Base-by-base conservation (phyloP, 1,140 invertebrate species). In the Heliconius hewitsoni region DNA sequence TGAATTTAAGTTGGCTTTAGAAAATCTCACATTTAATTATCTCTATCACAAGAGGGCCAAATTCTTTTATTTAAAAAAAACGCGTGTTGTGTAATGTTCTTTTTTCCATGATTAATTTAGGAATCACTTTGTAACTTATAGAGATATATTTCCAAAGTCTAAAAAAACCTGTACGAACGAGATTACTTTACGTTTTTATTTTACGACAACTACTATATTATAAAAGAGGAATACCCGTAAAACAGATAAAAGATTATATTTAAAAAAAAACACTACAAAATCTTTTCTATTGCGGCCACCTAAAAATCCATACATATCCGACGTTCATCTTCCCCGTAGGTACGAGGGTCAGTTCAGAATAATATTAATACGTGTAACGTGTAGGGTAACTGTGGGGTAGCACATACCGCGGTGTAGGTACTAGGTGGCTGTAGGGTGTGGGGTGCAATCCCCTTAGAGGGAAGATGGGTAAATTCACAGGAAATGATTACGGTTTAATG, bases 401-500 rank as follows among this genome's bases (percentile, higher is more conserved):
- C 42, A 46, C 42, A 46, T 57, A 57, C 19, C 55, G 8, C 6
- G 34, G 34, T 37, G 34, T 37, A 23, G 55, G 23, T 66, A 66
- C 57, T 23, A n/a, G 55, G 55, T 52, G 16, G 55, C 8, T n/a
- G 9, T 30, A 66, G 57, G 57, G 57, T 27, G 60, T 66, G 60
- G 60, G 60, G 60, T 66, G 60, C 23, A 30, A 57, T 30, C 60
- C 60, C 60, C 60, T 66, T 16, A 6, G 9, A 66, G 60, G n/a
- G 11, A 66, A 30, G 60, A 66, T 66, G 60, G 60, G 23, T 30
- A 66, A 66, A 66, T 66, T 66, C 27, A 66, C 60, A 66, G 60
- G 23, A 66, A 66, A 66, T 66, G 60, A 66, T 66, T 66, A 66
- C 60, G 60, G 23, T 66, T 66, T 66, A 66, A 66, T 66, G 27